Evolutionary conservation across 2,888 invertebrate genomes (phyloP), one percentile per base, ranked within the genome.

Genomic region (Polydrusus tereticollis): DNA sequence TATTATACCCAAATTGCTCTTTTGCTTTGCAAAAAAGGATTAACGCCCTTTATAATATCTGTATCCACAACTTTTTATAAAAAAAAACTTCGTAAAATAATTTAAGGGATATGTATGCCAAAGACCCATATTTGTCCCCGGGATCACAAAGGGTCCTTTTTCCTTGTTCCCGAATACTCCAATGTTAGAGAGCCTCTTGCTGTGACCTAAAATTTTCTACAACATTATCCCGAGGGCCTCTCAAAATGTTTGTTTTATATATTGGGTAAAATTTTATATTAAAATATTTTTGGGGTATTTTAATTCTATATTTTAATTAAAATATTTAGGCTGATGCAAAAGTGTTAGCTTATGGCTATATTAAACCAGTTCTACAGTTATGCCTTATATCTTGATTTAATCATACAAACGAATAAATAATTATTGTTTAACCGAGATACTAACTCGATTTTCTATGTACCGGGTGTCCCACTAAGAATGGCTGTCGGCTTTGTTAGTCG

Each of bases 171-270:
- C 23, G 59, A 21, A 59, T 59, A 41, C 12, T 10, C 59, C 20
- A 45, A 18, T 20, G 10, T 23, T 23, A 47, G 47, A 47, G 23
- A 45, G 26, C 14, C 60, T 60, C 60, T 45, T 60, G 43, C 45
- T 45, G 45, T 16, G 60, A 60, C 60, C 60, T 60, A 60, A 41
- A 60, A 60, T 60, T 60, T 60, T 45, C 60, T 43, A 45, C 26
- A 41, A 60, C 26, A 60, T 60, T 45, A 60, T 26, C 45, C 38
- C n/a, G n/a, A 47, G 47, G 47, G 47, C n/a, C 21, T 47, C n/a
- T 47, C 47, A 23, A 16, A 47, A 47, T 47, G 47, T 47, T 47
- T 47, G 47, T 47, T 47, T 47, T 47, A 47, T 47, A 47, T 47
- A 47, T 47, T 23, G 47, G 47, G 23, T 21, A 6, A 47, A 47